Conservation (phyloP, 2,797 vertebrate species). For the Hafferia zeledoni region DNA sequence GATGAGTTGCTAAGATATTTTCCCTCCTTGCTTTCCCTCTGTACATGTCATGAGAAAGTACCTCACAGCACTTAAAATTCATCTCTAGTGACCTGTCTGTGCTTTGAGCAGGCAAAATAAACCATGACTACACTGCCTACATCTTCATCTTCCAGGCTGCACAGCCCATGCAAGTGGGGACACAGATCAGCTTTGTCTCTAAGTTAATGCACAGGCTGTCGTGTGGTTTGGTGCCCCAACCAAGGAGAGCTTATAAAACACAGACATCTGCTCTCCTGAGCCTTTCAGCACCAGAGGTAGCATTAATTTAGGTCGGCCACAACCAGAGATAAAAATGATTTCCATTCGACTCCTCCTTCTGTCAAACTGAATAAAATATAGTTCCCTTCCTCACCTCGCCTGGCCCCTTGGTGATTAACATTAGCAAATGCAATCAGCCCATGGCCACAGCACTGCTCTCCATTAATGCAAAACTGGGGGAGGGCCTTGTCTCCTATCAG, state of each 20-base stretch:
- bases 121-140: background rate
- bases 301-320: constrained; percentile 44
- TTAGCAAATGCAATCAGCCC: constrained; percentile 56
- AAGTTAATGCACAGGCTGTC: background rate
- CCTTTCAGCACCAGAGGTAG: constrained; percentile 23
- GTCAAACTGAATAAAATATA: constrained; percentile 57
- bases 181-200: background rate
- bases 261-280: constrained; percentile 51
- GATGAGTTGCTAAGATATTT: background rate
- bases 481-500: background rate
- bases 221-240: background rate
- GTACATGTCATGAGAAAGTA: background rate
- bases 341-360: constrained; percentile 53
- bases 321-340: constrained; percentile 53
- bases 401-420: constrained; percentile 50
- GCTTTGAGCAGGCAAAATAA: background rate
- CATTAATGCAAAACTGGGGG: constrained; percentile 42
- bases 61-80: background rate
- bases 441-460: background rate
- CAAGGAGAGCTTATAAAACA: background rate
- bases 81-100: background rate
- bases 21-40: background rate
- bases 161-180: background rate
- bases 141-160: background rate
- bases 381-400: constrained; percentile 41